Evolutionary conservation across 92 coral and sea anemone species (phyloP).

Genomic region (Parazoanthus swiftii): DNA sequence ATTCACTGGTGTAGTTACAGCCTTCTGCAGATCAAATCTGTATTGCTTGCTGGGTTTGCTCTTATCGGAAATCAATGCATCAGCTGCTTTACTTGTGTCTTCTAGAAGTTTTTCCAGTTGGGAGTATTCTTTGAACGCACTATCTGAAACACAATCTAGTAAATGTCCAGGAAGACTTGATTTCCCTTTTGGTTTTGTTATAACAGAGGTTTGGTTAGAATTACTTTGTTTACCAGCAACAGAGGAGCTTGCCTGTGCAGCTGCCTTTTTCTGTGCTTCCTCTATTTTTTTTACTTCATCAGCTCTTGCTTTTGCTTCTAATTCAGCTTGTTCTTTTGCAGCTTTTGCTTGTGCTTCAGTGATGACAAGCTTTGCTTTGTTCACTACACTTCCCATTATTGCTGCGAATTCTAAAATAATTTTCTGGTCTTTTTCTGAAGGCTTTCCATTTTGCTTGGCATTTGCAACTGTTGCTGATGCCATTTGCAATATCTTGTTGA

Average conservation of each 20-base stretch:
- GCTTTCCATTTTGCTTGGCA: conserved; percentile 51
- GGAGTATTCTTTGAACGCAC: conserved; percentile 73
- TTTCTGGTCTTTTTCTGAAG: conserved; percentile 55
- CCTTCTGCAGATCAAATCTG: conserved; percentile 85
- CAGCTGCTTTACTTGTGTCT: conserved; percentile 55
- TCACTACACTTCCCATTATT: conserved; percentile 54
- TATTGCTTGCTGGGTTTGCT: conserved; percentile 60
- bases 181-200: conserved; percentile 30
- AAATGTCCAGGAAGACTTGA: conserved; percentile 54
- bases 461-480: conserved; percentile 48
- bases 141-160: conserved; percentile 65
- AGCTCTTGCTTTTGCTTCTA: conserved; percentile 54
- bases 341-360: conserved; percentile 63
- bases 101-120: conserved; percentile 64
- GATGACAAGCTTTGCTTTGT: conserved; percentile 56
- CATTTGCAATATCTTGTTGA: conserved; percentile 61
- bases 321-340: conserved; percentile 69
- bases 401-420: conserved; percentile 52
- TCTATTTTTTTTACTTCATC: conserved; percentile 50
- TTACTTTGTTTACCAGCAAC: conserved; percentile 4
- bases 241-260: conserved; percentile 14
- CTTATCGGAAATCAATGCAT: conserved; percentile 57
- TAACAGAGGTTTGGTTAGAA: conserved; percentile 14
- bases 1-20: conserved; percentile 93
- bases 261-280: conserved; percentile 45